Percentiles rank a stretch among this genome's conserved stretches.
phyloP scores from a whole-genome alignment of 2,797 vertebrate genomes.

The Neomorphus geoffroyi region DNA sequence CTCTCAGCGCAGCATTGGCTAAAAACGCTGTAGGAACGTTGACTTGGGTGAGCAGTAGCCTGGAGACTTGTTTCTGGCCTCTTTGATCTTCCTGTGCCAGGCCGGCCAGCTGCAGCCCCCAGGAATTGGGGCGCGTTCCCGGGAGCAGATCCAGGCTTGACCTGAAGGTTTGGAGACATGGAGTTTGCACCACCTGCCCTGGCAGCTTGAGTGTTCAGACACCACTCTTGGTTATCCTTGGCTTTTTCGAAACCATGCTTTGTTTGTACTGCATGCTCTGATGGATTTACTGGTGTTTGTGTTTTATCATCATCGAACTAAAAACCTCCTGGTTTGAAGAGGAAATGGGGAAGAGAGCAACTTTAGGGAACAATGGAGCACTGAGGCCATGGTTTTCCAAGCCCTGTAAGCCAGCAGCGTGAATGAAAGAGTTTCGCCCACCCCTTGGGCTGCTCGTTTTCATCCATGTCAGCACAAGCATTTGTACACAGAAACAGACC shows the following conservation, averaged over 20 bases:
- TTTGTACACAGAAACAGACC: neutral
- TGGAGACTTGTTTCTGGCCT: neutral
- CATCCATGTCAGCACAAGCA: neutral
- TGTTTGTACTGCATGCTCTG: neutral
- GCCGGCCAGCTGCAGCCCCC: neutral
- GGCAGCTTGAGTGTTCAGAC: neutral
- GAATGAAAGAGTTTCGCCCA: neutral
- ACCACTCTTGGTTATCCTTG: rapidly evolving
- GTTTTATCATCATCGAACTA: neutral
- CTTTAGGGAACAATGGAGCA: neutral
- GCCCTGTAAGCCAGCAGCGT: too few relatives aligned
- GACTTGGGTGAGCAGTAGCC: neutral
- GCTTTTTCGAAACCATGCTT: neutral
- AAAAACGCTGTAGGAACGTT: neutral
- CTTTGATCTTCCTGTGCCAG: neutral
- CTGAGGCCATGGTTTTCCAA: neutral
- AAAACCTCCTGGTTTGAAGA: neutral
- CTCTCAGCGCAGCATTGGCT: rapidly evolving
- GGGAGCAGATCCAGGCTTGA: neutral
- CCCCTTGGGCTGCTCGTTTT: slow-evolving; percentile 33
- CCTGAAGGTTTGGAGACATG: neutral
- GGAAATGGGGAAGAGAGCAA: neutral
- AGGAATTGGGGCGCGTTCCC: neutral
- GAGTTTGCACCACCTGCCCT: neutral
- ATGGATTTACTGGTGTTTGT: neutral